Evolutionary conservation across 2,888 invertebrate genomes (phyloP).

Genomic region (Anarsia innoxiella): DNA sequence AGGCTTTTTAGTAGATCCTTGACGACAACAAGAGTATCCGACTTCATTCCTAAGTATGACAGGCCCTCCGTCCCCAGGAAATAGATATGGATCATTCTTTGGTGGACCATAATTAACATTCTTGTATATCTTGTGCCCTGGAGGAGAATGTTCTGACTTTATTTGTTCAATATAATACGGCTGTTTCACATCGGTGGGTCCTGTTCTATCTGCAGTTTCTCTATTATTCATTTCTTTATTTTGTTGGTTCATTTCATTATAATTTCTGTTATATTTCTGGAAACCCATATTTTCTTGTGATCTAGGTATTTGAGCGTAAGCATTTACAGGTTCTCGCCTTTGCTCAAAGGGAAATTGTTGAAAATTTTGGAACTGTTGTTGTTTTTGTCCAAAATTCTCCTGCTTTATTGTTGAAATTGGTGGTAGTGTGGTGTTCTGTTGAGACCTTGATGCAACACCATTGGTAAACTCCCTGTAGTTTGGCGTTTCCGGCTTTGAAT

Average conservation of each 20-base stretch:
- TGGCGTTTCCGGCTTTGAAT: constrained; percentile 39
- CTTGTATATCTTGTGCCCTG: constrained; percentile 70
- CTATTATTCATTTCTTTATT: constrained; percentile 38
- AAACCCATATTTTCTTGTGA: constrained; percentile 57
- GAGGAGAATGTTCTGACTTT: constrained; percentile 71
- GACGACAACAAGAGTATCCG: constrained; percentile 83
- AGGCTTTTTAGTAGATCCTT: constrained; percentile 82
- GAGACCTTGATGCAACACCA: constrained; percentile 34
- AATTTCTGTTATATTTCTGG: constrained; percentile 56
- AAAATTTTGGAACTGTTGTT: constrained; percentile 48
- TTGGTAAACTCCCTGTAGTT: constrained; percentile 51
- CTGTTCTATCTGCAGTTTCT: constrained; percentile 28
- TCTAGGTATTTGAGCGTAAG: constrained; percentile 42
- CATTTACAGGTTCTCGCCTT: constrained; percentile 38
- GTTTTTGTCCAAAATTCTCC: constrained; percentile 59
- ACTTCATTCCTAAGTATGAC: constrained; percentile 75
- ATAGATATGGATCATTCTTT: constrained; percentile 72
- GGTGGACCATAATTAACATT: constrained; percentile 58
- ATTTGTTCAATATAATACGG: constrained; percentile 71
- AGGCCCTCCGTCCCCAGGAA: constrained; percentile 82
- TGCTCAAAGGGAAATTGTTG: constrained; percentile 51
- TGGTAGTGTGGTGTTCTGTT: constrained; percentile 53
- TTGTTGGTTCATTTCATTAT: constrained; percentile 35
- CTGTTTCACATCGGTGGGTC: constrained; percentile 40
- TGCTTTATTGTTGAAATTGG: constrained; percentile 72